Conservation (phyloP, 2,888 invertebrate genomes). For the Formica aserva region DNA sequence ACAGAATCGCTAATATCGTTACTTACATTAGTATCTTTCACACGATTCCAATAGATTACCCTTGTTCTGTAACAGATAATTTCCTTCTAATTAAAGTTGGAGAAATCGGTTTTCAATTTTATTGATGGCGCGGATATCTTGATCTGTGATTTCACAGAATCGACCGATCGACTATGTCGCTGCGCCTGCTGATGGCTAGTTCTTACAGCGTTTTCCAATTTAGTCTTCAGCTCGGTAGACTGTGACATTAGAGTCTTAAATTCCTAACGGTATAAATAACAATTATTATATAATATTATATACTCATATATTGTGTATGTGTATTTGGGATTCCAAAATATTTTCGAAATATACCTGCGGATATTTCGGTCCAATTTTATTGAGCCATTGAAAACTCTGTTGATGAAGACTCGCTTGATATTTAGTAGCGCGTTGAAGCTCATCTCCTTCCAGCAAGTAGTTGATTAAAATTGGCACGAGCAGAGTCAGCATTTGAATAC, state of each 20-base stretch:
- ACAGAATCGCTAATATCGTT: slow-evolving; percentile 54
- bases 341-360: slow-evolving; percentile 89
- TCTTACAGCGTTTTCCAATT: slow-evolving; percentile 95
- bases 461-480: slow-evolving; percentile 96
- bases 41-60: slow-evolving; percentile 1
- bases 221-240: slow-evolving; percentile 92
- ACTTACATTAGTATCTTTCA: slow-evolving; percentile 30
- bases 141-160: slow-evolving; percentile 81
- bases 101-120: slow-evolving; percentile 97
- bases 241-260: slow-evolving; percentile 96
- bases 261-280: slow-evolving; percentile 87
- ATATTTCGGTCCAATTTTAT: slow-evolving; percentile 96
- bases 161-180: slow-evolving; percentile 85
- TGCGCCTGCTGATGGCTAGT: slow-evolving; percentile 88
- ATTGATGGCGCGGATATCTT: slow-evolving; percentile 90
- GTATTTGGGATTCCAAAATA: not conserved
- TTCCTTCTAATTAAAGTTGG: slow-evolving; percentile 91
- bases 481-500: slow-evolving; percentile 95
- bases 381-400: slow-evolving; percentile 95
- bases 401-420: slow-evolving; percentile 93
- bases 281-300: not conserved
- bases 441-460: slow-evolving; percentile 91
- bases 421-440: slow-evolving; percentile 88
- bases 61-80: not conserved
- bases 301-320: not conserved